Evolutionary conservation across 2,113 vertebrate genomes (phyloP), one percentile per base, ranked within the genome.

Genomic region (Todiramphus chloris): DNA sequence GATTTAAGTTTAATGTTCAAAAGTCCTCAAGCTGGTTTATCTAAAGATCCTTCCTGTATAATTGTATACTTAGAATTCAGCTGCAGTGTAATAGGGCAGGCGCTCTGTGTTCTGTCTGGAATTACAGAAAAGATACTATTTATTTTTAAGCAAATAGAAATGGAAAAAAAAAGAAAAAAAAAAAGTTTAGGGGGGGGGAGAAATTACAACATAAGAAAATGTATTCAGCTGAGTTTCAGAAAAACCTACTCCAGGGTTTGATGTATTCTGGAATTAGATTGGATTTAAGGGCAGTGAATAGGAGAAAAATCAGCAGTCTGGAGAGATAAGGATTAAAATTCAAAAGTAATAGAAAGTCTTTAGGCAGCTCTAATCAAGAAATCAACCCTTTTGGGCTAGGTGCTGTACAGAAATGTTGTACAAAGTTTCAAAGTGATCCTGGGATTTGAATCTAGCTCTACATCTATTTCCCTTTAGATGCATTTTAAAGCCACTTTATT

Each of bases 31-130:
- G 96, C 97, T 97, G 95, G 94, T 96, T 97, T 97, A 97, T 98
- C 97, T 97, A 94, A 98, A 98, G 97, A 97, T 97, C 87, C 96
- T 96, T 74, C 90, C 83, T 95, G 93, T 92, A 97, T 98, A 98
- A 97, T 97, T 97, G 96, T 98, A 83, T 97, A 94, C 92, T 97
- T 97, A 97, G 97, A 98, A 97, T 97, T 98, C 97, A 97, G 95
- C 86, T 91, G 93, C 93, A 75, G 90, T 72, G 64, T 96, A 96
- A 97, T 77, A 96, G 96, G 93, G 83, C 72, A 91, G 76, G 53
- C 7, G 27, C 76, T 96, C 87, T 94, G 37, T 97, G 91, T 96
- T 98, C 95, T 97, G 93, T 87, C 92, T 97, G 95, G 92, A 97
- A 95, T 97, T 96, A 96, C 37, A 56, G 96, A 94, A 96, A 92